Base-by-base conservation (phyloP, 2,113 vertebrate genomes). In the Otocyon megalotis region DNA sequence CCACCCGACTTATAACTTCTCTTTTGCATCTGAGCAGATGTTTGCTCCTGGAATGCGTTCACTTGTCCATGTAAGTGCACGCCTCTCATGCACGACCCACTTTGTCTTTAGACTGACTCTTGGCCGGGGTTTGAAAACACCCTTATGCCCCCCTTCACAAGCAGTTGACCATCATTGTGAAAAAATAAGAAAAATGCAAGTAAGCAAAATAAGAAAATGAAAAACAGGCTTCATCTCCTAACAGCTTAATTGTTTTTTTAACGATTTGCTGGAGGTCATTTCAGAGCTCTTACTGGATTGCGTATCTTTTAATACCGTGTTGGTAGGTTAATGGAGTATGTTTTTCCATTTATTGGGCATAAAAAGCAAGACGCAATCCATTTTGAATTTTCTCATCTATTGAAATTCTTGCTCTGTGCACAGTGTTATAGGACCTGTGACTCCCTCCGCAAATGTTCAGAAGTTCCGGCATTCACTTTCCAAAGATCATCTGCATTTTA, bases 181-280 rank as follows among this genome's bases (percentile, higher is more conserved):
- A 62, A 74, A 89, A 90, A 79, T 5, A 65, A 26, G 63, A 63
- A 83, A 84, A 85, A 72, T 53, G 13, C 28, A 37, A 24, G 17
- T 54, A 77, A 65, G 63, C n/a, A 86, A 81, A 91, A 88, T 48
- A 74, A 77, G 69, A 35, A 74, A 43, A 62, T 84, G 19, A 24
- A 53, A 92, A 37, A n/a, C 13, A 71, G 48, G 22, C 43, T 19
- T 24, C 32, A 20, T 79, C 62, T 60, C 32, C 0, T 11, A 69
- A 69, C 19, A 53, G 32, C 48, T 43, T 37, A 48, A 88, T 74
- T 90, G 22, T 96, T 83, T 92, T 92, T 93, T 96, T 20, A 88
- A 65, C 30, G 62, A 4, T 72, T 58, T 53, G n/a, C n/a, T 32
- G 4, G n/a, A 83, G 67, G n/a, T 35, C 65, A 24, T 35, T 89